Evolutionary conservation across 2,113 vertebrate species (phyloP).

Genomic region (Charadrius vociferus): DNA sequence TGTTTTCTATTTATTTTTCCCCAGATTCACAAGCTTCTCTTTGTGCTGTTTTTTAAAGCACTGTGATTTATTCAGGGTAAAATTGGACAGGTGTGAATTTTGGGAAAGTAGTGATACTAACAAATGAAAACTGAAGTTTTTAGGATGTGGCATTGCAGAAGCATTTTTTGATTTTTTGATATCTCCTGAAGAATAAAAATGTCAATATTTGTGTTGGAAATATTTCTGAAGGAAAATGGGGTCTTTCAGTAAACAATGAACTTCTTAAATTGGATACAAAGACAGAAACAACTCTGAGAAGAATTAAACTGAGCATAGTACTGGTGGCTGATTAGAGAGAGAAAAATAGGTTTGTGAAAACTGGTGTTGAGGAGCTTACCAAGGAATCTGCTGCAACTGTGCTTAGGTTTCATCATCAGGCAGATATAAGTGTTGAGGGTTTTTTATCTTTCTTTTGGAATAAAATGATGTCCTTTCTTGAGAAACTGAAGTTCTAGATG

Average conservation of each 20-base stretch:
- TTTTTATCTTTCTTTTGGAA: not conserved
- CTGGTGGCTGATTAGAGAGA: not conserved
- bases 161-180: not conserved
- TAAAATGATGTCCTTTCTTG: not conserved
- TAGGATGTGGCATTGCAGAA: not conserved
- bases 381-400: not conserved
- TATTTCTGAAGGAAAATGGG: not conserved
- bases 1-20: not conserved
- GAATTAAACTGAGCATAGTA: not conserved
- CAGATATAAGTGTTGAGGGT: not conserved
- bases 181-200: not conserved
- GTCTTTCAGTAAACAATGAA: not conserved
- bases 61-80: not conserved
- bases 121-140: not conserved
- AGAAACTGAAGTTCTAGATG: not conserved
- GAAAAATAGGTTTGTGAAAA: not conserved
- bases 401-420: not conserved
- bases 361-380: not conserved
- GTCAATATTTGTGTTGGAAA: not conserved
- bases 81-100: not conserved
- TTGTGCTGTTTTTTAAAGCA: not conserved
- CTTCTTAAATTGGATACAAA: not conserved
- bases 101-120: not conserved
- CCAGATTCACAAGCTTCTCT: not conserved
- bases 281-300: not conserved